These are phyloP conservation scores for human (Homo sapiens) DNA, from an alignment of 2,113 vertebrate species.

Conservation along the genomic window DNA sequence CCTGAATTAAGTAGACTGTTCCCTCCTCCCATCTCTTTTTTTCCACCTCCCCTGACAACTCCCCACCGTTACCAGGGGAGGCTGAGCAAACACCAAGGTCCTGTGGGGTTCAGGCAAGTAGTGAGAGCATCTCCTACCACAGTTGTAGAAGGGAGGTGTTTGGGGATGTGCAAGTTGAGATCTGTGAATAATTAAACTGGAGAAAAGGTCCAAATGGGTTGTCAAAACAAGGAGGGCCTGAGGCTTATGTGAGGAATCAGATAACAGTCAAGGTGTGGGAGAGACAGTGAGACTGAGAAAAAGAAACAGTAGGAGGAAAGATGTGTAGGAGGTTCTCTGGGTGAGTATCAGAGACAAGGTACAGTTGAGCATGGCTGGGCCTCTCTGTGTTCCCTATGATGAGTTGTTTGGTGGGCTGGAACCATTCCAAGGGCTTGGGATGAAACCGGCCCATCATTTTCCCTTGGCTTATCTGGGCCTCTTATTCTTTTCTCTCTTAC, in stretches of 20 bases:
- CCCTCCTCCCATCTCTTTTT: not conserved
- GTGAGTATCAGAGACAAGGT: not conserved
- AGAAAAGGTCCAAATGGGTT: conserved; percentile 54
- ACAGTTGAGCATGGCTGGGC: not conserved
- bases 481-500: not conserved
- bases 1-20: not conserved
- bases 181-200: conserved; percentile 57
- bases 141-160: not conserved
- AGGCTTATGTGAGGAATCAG: conserved; percentile 43
- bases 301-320: not conserved
- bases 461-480: not conserved
- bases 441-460: not conserved
- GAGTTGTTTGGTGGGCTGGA: not conserved
- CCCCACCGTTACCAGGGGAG: not conserved
- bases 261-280: conserved; percentile 40
- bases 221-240: conserved; percentile 57
- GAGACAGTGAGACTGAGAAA: not conserved
- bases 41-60: not conserved
- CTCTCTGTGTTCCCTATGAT: not conserved
- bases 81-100: not conserved
- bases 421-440: not conserved
- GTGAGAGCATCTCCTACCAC: not conserved
- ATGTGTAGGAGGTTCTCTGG: not conserved
- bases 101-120: not conserved
- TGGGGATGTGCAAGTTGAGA: conserved; percentile 50